Conservation (phyloP, 1,140 invertebrate species). For the Lanistes nyassanus region DNA sequence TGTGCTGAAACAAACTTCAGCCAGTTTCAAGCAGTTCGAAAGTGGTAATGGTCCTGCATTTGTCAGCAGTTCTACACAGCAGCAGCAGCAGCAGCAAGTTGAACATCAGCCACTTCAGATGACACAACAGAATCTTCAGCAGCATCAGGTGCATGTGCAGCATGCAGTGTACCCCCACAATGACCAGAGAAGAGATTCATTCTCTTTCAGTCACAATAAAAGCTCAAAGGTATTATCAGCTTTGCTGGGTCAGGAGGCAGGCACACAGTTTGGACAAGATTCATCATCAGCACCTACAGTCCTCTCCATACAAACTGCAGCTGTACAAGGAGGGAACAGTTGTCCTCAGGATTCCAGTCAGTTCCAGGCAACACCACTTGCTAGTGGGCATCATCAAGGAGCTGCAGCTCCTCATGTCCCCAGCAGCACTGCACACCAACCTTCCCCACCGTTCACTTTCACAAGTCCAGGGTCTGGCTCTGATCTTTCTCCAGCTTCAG, state of each 20-base stretch:
- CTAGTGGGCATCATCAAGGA: neutral
- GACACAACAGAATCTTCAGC: slow-evolving; percentile 10
- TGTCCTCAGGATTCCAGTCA: neutral
- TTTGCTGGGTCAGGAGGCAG: neutral
- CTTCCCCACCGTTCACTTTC: too few species aligned
- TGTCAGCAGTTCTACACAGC: slow-evolving; percentile 9
- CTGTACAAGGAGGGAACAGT: neutral
- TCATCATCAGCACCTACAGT: neutral
- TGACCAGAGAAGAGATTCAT: too few species aligned
- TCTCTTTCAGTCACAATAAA: too few species aligned
- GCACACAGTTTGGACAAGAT: neutral
- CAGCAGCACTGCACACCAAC: neutral
- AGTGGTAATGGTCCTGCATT: neutral
- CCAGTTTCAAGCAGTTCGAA: slow-evolving; percentile 16
- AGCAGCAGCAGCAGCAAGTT: slow-evolving; percentile 16
- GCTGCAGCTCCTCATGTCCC: neutral
- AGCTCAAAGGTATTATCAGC: too few species aligned
- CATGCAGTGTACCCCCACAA: too few species aligned
- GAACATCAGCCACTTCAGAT: slow-evolving; percentile 19
- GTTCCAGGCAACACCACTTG: neutral
- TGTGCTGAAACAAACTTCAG: too few species aligned
- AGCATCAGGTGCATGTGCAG: slow-evolving; percentile 5
- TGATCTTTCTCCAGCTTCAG: neutral
- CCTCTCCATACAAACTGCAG: neutral
- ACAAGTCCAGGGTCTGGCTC: too few species aligned